Evolutionary conservation across 35 echinoderm and acorn worm species (phyloP).

Genomic region (Stichopus chloronotus): DNA sequence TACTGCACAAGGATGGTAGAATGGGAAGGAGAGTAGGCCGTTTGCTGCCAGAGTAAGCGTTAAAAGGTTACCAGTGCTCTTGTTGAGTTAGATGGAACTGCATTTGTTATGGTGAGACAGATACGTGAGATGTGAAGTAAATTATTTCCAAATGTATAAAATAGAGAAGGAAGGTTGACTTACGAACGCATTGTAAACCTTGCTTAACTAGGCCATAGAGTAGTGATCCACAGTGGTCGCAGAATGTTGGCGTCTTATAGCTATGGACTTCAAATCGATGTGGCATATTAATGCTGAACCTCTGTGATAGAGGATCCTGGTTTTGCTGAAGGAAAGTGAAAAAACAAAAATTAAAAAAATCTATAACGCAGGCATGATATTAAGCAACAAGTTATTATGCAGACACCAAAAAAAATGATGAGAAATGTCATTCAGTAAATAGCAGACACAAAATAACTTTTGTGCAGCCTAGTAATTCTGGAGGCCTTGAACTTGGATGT

Average conservation of each 20-base stretch:
- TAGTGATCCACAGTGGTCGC: conserved; percentile 98
- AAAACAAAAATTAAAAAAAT: not conserved
- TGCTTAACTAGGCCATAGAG: conserved; percentile 94
- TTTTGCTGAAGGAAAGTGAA: conserved; percentile 52
- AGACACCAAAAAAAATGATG: not conserved
- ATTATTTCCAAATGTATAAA: too few relatives aligned
- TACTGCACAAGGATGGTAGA: too few relatives aligned
- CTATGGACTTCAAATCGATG: conserved; percentile 94
- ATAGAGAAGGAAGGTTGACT: conserved; percentile 9
- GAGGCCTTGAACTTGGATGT: too few relatives aligned
- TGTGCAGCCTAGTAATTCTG: not conserved
- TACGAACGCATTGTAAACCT: conserved; percentile 93
- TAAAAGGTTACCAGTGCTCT: too few relatives aligned
- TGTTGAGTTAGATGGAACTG: too few relatives aligned
- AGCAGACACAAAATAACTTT: not conserved
- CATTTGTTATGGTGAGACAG: too few relatives aligned
- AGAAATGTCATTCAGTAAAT: not conserved
- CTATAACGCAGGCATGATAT: not conserved
- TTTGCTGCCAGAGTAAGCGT: too few relatives aligned
- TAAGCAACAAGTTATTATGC: not conserved
- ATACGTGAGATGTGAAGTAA: too few relatives aligned
- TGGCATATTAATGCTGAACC: conserved; percentile 96
- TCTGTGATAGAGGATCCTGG: conserved; percentile 59
- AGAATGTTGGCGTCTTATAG: conserved; percentile 91
- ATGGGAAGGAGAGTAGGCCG: too few relatives aligned